Base-by-base conservation (phyloP, 2,888 invertebrate species). In the Melinopterus prodromus region DNA sequence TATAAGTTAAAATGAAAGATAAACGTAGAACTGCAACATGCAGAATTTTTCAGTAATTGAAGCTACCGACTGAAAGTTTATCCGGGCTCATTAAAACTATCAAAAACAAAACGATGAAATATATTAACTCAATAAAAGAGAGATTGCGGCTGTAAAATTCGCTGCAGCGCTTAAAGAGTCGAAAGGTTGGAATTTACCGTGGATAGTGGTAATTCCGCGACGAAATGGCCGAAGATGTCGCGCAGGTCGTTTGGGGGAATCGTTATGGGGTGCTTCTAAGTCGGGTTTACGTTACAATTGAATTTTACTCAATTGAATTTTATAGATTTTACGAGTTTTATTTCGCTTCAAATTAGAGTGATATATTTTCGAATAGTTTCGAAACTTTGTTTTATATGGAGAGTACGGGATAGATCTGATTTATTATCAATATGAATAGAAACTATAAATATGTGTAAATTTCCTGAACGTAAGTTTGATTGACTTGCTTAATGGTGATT, bases 211-310 rank as follows among this genome's bases (percentile, higher is more conserved):
- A 53, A 53, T 53, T 53, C 12, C 53, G 53, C 53, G 53, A 53
- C 53, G 53, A 53, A 53, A 53, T 53, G 53, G 53, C 53, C 53
- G 53, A 53, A 53, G 53, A 53, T 53, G 53, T 53, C 53, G 53
- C 53, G 2, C 53, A 6, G 53, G 53, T 53, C 53, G 53, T 53
- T 53, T 53, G 53, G 1, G 53, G 53, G 53, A 53, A 53, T 53
- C 53, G 53, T 53, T 53, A 53, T 53, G 7, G 53, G 53, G 5
- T 53, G 53, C 53, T 53, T 53, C 53, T 53, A 53, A 53, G 2
- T 53, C 53, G 9, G 53, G 53, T 53, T 53, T 53, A 53, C 3
- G 5, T 12, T 53, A 53, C 53, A 53, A 53, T 53, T 53, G 53
- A 53, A 53, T 53, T 53, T 53, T 53, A 53, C 53, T 53, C 53